Conservation (phyloP, 2,797 vertebrate species). For the Poecilia wingei region DNA sequence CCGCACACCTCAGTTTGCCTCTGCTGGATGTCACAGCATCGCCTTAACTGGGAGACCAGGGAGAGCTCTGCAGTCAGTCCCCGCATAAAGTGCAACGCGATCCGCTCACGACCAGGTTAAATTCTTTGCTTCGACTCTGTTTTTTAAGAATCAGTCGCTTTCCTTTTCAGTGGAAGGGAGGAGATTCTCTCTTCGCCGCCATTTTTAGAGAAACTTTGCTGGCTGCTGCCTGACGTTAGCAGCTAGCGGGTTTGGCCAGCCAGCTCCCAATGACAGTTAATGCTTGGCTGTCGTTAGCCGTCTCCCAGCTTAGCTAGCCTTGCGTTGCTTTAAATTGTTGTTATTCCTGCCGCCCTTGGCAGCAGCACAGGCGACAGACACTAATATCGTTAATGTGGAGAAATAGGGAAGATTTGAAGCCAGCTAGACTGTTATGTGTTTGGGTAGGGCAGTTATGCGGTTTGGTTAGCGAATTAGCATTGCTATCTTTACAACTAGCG, state of each 20-base stretch:
- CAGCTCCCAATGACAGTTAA: conserved; percentile 50
- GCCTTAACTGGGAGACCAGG: conserved; percentile 7
- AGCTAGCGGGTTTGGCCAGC: conserved; percentile 55
- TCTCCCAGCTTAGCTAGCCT: conserved; percentile 18
- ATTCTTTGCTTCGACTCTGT: background rate
- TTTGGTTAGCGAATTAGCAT: conserved; percentile 58
- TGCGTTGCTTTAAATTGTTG: background rate
- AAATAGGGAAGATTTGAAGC: background rate
- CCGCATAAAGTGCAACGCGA: conserved; percentile 31
- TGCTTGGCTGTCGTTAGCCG: conserved; percentile 44
- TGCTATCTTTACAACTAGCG: conserved; percentile 63
- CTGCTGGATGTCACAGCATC: conserved; percentile 26
- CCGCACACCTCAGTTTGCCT: conserved; percentile 27
- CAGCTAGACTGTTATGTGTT: conserved; percentile 5
- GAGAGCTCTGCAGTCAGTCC: conserved; percentile 43
- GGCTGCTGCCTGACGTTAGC: conserved; percentile 54
- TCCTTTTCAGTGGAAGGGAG: conserved; percentile 66
- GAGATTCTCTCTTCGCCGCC: conserved; percentile 76
- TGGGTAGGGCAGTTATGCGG: conserved; percentile 36
- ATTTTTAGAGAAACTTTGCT: conserved; percentile 83
- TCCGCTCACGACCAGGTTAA: conserved; percentile 7
- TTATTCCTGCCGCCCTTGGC: background rate
- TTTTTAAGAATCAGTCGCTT: conserved; percentile 32
- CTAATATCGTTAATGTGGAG: conserved; percentile 12
- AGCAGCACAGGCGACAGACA: conserved; percentile 20